phyloP scores from a whole-genome alignment of 1,140 invertebrate genomes.

The Vanessa tameamea region DNA sequence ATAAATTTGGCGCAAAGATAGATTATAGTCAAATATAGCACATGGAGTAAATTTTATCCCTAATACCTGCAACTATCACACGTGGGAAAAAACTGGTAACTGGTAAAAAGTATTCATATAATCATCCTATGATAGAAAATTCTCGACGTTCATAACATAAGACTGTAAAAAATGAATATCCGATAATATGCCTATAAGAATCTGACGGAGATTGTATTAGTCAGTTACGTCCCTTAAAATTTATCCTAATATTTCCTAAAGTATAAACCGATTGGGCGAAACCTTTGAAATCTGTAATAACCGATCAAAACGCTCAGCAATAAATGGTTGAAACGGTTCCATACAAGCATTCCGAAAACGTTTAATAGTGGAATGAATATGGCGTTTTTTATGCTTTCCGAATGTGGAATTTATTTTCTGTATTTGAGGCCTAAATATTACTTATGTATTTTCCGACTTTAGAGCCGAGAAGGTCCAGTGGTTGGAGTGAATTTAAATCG shows the following conservation, averaged over 20 bases:
- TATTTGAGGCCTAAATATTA: neutral
- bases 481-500: too few species aligned
- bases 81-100: too few species aligned
- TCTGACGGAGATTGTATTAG: neutral
- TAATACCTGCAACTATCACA: too few species aligned
- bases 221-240: neutral
- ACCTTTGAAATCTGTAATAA: conserved; percentile 1
- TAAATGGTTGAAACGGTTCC: conserved; percentile 1
- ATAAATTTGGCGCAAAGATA: too few species aligned
- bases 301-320: neutral
- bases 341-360: neutral
- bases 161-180: neutral
- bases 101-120: too few species aligned
- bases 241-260: neutral
- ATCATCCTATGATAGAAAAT: too few species aligned
- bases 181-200: neutral
- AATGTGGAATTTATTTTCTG: neutral
- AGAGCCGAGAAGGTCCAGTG: too few species aligned
- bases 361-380: conserved; percentile 3
- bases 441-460: too few species aligned
- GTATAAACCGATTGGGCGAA: neutral
- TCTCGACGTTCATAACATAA: neutral
- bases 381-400: neutral
- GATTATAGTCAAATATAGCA: too few species aligned
- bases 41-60: too few species aligned